Evolutionary conservation across 1,140 invertebrate genomes (phyloP), one percentile per base, ranked within the genome.

Genomic region (Hermetia illucens): DNA sequence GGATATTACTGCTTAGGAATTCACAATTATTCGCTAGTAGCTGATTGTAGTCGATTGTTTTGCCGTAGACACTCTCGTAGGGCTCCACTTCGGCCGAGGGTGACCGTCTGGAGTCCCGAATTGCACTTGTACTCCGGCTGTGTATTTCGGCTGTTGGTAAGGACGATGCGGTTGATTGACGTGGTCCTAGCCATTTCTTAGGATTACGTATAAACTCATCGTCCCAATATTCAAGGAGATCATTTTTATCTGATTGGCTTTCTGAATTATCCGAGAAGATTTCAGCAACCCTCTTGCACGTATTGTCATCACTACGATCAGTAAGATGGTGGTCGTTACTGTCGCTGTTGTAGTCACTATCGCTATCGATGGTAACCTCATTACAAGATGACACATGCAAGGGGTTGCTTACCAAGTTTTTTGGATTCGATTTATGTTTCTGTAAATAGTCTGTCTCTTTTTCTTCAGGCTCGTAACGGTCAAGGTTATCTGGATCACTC

Each of bases 1-100:
- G n/a, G 5, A 39, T 39, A 39, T 39, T 39, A 39, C 32, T 39
- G 29, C 37, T 31, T 31, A 39, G 29, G 15, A 39, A 30, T 30
- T 25, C 37, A 20, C 32, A 13, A 21, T 39, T 13, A 32, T 32
- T 25, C 5, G 37, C 9, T 22, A 32, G 16, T 32, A 39, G 24
- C n/a, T 32, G 20, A n/a, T 27, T 21, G 32, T 39, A 39, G 32
- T 39, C 18, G 12, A 39, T 39, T 13, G 17, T 39, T 15, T 16
- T 31, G n/a, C 37, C 37, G 16, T 39, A 39, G 16, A 39, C 6
- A 17, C 37, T 39, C 8, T 39, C 27, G 17, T 39, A 39, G 3
- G 25, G 6, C 3, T 15, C 13, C 6, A 25, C 10, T 22, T 16
- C 16, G 10, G 20, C 9, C 12, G 12, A 15, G 20, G n/a, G n/a